These are phyloP conservation scores for Notolabrus celidotus DNA, from an alignment of 2,797 vertebrate species.

Conservation along the genomic window DNA sequence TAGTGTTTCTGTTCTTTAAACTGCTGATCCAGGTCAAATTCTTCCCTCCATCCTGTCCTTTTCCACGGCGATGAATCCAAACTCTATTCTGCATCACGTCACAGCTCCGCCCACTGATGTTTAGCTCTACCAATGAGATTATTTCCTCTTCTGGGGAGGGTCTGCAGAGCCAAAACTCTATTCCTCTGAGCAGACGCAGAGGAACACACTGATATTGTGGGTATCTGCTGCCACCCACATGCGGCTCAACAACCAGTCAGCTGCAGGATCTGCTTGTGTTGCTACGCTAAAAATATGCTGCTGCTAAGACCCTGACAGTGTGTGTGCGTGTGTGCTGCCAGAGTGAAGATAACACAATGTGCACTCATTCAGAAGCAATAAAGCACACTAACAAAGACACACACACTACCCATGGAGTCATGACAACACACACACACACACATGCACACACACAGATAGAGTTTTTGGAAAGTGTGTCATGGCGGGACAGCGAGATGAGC, in stretches of 20 bases:
- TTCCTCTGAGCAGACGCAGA: background rate
- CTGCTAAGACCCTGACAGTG: slow-evolving; percentile 27
- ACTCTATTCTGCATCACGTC: background rate
- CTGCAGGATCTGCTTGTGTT: slow-evolving; percentile 62
- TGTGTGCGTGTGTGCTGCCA: slow-evolving; percentile 29
- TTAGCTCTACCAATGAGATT: slow-evolving; percentile 39
- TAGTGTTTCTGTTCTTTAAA: background rate
- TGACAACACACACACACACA: slow-evolving; percentile 28
- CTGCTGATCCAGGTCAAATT: background rate
- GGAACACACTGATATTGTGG: background rate
- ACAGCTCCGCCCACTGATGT: slow-evolving; percentile 37
- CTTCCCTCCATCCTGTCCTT: too few species aligned
- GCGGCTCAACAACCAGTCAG: slow-evolving; percentile 62
- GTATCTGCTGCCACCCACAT: slow-evolving; percentile 52
- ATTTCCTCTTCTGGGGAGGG: background rate
- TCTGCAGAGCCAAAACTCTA: slow-evolving; percentile 10
- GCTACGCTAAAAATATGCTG: slow-evolving; percentile 75
- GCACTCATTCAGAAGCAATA: slow-evolving; percentile 50
- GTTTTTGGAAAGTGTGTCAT: slow-evolving; percentile 41
- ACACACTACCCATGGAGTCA: slow-evolving; percentile 27
- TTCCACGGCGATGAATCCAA: background rate
- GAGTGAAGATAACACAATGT: slow-evolving; percentile 51
- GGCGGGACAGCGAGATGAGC: slow-evolving; percentile 15
- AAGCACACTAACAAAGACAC: slow-evolving; percentile 8
- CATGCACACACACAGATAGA: too few species aligned